Evolutionary conservation across 2,797 vertebrate genomes (phyloP).

Genomic region (Syngnathus acus): DNA sequence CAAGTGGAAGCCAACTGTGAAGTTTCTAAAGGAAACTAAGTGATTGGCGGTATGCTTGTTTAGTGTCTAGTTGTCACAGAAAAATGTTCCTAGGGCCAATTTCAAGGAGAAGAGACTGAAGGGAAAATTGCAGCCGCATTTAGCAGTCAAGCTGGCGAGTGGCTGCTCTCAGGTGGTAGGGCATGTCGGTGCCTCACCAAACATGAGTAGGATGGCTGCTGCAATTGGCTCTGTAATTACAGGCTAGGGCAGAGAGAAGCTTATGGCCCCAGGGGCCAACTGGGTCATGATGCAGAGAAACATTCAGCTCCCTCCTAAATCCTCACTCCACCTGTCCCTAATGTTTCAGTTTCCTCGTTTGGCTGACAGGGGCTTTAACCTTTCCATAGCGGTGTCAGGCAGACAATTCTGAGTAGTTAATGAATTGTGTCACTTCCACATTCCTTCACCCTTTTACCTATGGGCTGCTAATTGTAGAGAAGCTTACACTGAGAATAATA

Average conservation of each 20-base stretch:
- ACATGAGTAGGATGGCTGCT: slow-evolving; percentile 55
- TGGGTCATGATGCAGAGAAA: slow-evolving; percentile 22
- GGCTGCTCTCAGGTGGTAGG: slow-evolving; percentile 48
- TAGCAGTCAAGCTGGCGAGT: slow-evolving; percentile 32
- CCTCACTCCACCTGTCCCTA: slow-evolving; percentile 1
- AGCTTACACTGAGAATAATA: neutral
- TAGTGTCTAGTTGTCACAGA: slow-evolving; percentile 54
- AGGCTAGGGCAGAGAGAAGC: slow-evolving; percentile 33
- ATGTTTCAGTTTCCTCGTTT: slow-evolving; percentile 6
- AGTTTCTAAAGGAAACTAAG: slow-evolving; percentile 44
- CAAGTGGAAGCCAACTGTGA: slow-evolving; percentile 23
- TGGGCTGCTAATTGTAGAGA: neutral
- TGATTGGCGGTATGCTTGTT: slow-evolving; percentile 42
- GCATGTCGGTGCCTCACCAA: slow-evolving; percentile 60
- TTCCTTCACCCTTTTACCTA: neutral
- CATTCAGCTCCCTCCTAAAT: slow-evolving; percentile 7
- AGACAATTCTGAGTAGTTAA: slow-evolving; percentile 4
- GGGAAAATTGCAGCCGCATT: slow-evolving; percentile 55
- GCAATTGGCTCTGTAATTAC: slow-evolving; percentile 57
- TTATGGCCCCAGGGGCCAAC: slow-evolving; percentile 35
- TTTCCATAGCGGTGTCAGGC: slow-evolving; percentile 14
- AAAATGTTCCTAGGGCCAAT: slow-evolving; percentile 50
- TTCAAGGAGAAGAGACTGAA: slow-evolving; percentile 54
- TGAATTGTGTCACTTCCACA: neutral
- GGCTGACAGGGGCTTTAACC: slow-evolving; percentile 21